A percentile compares a stretch with the other conserved stretches of the same genome.
Conservation (phyloP, 2,888 invertebrate species). For the Julus scandinavius region DNA sequence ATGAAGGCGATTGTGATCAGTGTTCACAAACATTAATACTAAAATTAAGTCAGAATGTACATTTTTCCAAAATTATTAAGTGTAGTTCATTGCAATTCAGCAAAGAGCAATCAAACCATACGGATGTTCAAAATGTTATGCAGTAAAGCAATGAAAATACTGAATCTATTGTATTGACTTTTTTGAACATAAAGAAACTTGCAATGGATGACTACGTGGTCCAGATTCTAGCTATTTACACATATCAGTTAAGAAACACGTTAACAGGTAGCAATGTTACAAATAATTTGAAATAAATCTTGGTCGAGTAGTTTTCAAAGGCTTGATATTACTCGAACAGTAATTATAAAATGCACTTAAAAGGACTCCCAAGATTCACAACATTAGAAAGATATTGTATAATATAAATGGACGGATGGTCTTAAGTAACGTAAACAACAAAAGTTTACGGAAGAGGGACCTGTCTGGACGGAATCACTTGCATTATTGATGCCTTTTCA, state of each 20-base stretch:
- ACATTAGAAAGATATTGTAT: not conserved
- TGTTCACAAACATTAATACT: not conserved
- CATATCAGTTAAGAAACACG: not conserved
- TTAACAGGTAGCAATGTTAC: not conserved
- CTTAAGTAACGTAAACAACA: not conserved
- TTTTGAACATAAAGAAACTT: not conserved
- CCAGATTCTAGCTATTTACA: not conserved
- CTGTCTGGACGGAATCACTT: not conserved
- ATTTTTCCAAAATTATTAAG: not conserved
- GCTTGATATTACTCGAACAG: not conserved
- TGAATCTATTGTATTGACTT: not conserved
- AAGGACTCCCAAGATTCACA: not conserved
- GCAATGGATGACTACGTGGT: not conserved
- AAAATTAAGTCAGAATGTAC: not conserved
- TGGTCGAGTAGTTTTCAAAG: not conserved
- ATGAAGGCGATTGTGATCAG: slow-evolving; percentile 2
- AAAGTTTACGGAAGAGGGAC: not conserved
- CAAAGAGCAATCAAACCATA: not conserved
- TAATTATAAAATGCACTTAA: not conserved
- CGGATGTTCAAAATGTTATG: not conserved
- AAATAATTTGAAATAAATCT: not conserved
- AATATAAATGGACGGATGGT: not conserved
- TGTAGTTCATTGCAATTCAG: not conserved
- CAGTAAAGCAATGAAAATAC: not conserved
- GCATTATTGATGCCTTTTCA: not conserved